Evolutionary conservation across 2,888 invertebrate species (phyloP), one percentile per base, ranked within the genome.

Genomic region (Conchocele bisecta): DNA sequence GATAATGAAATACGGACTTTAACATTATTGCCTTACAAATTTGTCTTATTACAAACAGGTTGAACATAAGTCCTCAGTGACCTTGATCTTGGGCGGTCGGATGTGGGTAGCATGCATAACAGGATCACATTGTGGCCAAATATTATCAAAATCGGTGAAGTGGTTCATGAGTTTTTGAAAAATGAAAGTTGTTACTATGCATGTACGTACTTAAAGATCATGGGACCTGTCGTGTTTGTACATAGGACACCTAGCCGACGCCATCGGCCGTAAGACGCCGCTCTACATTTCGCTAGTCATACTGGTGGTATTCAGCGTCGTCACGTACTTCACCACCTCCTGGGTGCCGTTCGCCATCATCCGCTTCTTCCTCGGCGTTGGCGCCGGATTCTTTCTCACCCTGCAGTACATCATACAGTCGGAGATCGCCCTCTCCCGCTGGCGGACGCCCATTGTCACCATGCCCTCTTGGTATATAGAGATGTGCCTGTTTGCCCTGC

Each of bases 181-280:
- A n/a, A n/a, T n/a, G n/a, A n/a, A n/a, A n/a, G n/a, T n/a, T n/a
- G n/a, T n/a, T n/a, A n/a, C n/a, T n/a, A n/a, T n/a, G n/a, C n/a
- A n/a, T n/a, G n/a, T n/a, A n/a, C n/a, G n/a, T n/a, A n/a, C n/a
- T n/a, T n/a, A n/a, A n/a, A n/a, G n/a, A n/a, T n/a, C n/a, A n/a
- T n/a, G n/a, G n/a, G n/a, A n/a, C n/a, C n/a, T n/a, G n/a, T n/a
- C n/a, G n/a, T n/a, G n/a, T n/a, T n/a, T n/a, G n/a, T n/a, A n/a
- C n/a, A n/a, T n/a, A n/a, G 79, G 76, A 1, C 76, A 79, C 35
- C 44, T 74, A 7, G 79, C 71, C 1, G 79, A 79, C 28, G 37
- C 66, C 1, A 53, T 79, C 37, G 79, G 79, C 17, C 61, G 76
- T 20, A 79, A 79, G 48, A 42, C 57, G 28, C 74, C 79, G 6